phyloP scores from a whole-genome alignment of 2,888 invertebrate species.

The Tenthredo mesomela region DNA sequence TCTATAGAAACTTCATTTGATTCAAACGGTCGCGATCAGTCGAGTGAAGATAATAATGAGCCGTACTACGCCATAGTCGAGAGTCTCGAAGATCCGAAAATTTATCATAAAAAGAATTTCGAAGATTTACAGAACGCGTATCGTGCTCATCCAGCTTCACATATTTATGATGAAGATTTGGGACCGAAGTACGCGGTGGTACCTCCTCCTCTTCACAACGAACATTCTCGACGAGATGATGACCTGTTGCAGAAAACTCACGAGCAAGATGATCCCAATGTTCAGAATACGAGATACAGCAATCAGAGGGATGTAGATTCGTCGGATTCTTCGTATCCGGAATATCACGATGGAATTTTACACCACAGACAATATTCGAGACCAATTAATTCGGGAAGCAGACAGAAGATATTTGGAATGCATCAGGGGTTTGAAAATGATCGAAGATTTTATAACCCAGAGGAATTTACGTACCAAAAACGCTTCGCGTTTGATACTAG shows the following conservation, averaged over 20 bases:
- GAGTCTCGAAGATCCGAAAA: conserved; percentile 57
- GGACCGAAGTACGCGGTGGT: not conserved
- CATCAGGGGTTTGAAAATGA: not conserved
- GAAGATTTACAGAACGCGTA: not conserved
- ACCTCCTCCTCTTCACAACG: too few species aligned
- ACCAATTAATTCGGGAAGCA: not conserved
- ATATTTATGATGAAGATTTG: conserved; percentile 37
- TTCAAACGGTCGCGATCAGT: not conserved
- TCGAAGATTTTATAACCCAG: not conserved
- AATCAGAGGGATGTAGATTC: not conserved
- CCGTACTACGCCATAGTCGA: conserved; percentile 60
- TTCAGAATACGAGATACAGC: not conserved
- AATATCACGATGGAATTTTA: not conserved
- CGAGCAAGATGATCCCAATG: not conserved
- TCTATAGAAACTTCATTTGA: not conserved
- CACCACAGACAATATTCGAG: conserved; percentile 25
- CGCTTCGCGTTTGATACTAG: not conserved
- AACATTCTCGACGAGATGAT: not conserved
- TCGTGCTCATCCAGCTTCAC: conserved; percentile 57
- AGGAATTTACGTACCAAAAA: not conserved
- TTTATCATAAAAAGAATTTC: conserved; percentile 28
- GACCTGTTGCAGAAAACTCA: not conserved
- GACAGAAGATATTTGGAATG: not conserved
- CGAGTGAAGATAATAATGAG: conserved; percentile 22
- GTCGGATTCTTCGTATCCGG: not conserved